phyloP scores from a whole-genome alignment of 2,113 vertebrate species.

The Lophura nycthemera region DNA sequence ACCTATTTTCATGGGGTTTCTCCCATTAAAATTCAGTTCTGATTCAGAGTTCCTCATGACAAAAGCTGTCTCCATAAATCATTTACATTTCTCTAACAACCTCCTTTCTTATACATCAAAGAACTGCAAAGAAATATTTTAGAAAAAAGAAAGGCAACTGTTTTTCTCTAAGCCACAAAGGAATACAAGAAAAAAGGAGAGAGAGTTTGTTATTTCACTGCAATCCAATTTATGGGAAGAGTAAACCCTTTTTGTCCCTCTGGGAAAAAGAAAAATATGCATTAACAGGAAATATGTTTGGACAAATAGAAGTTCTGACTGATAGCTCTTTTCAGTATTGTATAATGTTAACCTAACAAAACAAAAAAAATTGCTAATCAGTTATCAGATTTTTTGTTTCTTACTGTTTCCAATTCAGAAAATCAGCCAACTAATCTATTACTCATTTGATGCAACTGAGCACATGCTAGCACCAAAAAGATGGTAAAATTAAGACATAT shows the following conservation, averaged over 20 bases:
- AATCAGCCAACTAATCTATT: background rate
- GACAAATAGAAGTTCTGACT: background rate
- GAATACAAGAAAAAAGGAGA: background rate
- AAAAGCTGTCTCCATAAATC: background rate
- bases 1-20: background rate
- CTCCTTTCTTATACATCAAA: background rate
- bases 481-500: constrained; percentile 20
- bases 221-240: background rate
- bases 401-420: background rate
- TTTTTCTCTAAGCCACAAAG: background rate
- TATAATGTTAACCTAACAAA: background rate
- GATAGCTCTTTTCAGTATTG: background rate
- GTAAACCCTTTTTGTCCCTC: background rate
- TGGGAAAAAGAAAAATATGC: background rate
- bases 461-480: background rate
- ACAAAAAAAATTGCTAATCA: background rate
- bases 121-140: background rate
- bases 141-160: background rate
- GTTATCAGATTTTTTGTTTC: background rate
- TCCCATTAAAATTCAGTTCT: background rate
- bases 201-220: background rate
- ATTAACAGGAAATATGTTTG: background rate
- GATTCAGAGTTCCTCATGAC: background rate
- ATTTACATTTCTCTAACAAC: background rate
- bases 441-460: background rate